Conservation (phyloP, 2,888 invertebrate genomes). For the Ariolimax columbianus region DNA sequence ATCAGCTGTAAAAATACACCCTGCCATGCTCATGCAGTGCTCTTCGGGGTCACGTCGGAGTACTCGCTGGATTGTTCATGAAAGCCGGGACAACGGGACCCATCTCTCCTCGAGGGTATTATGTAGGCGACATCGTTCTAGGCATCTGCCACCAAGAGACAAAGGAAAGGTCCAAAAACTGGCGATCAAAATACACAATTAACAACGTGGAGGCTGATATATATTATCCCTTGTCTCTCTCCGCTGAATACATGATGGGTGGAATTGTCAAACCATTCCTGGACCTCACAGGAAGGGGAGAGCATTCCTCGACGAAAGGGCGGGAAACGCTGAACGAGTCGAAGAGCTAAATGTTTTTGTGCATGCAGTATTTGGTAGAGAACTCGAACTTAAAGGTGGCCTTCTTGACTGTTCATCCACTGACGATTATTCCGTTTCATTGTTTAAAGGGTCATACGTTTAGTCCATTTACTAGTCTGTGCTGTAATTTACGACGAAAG, state of each 20-base stretch:
- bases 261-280: constrained; percentile 33
- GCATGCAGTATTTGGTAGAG: neutral
- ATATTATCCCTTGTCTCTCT: neutral
- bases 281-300: constrained; percentile 29
- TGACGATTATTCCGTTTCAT: neutral
- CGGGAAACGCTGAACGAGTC: neutral
- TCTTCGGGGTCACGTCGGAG: neutral
- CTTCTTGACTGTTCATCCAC: neutral
- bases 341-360: neutral
- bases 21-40: neutral
- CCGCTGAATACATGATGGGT: neutral
- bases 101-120: neutral
- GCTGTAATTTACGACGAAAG: neutral
- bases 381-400: neutral
- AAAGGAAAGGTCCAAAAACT: neutral
- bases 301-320: neutral
- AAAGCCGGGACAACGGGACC: neutral
- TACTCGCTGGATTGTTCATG: neutral
- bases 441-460: neutral
- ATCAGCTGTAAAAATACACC: neutral
- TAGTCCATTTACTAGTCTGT: neutral
- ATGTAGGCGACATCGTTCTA: neutral
- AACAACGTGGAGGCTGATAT: neutral
- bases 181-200: constrained; percentile 1
- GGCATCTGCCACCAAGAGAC: constrained; percentile 6